These are phyloP conservation scores for Stichodactyla helianthus DNA, from an alignment of 64 coral and sea anemone genomes.

Conservation along the genomic window DNA sequence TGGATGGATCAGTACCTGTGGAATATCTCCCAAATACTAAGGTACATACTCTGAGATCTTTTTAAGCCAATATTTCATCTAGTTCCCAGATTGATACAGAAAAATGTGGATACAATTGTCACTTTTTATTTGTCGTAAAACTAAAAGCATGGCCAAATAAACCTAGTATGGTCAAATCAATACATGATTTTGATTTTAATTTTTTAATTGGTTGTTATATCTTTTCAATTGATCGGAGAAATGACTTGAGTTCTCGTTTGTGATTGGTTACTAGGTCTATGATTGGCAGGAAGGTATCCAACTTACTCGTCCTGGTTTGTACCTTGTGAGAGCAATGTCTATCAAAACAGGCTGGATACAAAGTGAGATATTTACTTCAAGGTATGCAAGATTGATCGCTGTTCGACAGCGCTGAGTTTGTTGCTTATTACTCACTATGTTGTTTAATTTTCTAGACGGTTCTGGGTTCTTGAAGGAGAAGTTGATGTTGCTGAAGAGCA, in stretches of 20 bases:
- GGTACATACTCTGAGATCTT: constrained; percentile 10
- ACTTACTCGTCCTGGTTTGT: constrained; percentile 39
- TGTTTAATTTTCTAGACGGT: constrained; percentile 39
- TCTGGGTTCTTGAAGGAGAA: constrained; percentile 45
- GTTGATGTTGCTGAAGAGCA: constrained; percentile 1
- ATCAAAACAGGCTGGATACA: constrained; percentile 65
- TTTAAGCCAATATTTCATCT: too few species aligned
- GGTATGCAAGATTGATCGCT: constrained; percentile 18
- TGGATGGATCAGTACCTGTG: constrained; percentile 21
- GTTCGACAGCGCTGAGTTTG: too few species aligned
- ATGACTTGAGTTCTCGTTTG: neutral
- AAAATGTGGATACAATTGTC: too few species aligned
- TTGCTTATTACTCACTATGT: too few species aligned
- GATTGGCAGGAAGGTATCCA: constrained; percentile 48
- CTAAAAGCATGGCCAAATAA: too few species aligned
- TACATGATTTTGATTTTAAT: too few species aligned
- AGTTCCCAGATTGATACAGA: too few species aligned
- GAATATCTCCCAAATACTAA: neutral
- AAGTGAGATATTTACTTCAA: constrained; percentile 69
- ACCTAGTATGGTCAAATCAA: too few species aligned
- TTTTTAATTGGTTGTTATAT: too few species aligned
- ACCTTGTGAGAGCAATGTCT: constrained; percentile 57
- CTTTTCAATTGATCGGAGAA: too few species aligned
- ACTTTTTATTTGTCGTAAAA: too few species aligned
- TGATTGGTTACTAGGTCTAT: constrained; percentile 38